A percentile compares a stretch with the other conserved stretches of the same genome.
Evolutionary conservation across 2,797 vertebrate species (phyloP).

Genomic region (Anableps anableps): DNA sequence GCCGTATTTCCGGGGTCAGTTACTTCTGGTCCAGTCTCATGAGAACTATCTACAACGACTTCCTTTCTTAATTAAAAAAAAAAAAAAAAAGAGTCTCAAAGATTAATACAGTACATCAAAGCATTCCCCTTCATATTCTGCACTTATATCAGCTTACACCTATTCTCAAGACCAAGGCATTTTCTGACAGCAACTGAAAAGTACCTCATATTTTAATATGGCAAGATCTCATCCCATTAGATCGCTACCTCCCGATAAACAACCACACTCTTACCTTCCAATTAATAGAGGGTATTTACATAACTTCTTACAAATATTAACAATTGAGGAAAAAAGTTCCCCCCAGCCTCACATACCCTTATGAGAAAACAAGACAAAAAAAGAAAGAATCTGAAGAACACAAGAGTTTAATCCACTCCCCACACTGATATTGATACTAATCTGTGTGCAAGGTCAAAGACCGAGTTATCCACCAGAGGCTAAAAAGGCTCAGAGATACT

Average conservation of each 20-base stretch:
- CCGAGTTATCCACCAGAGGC: conserved; percentile 79
- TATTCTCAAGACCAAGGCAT: background rate
- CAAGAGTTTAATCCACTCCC: conserved; percentile 67
- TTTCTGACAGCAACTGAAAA: background rate
- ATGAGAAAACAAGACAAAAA: conserved; percentile 58
- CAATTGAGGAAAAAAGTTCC: conserved; percentile 17
- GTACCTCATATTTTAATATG: background rate
- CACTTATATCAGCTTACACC: too few species aligned
- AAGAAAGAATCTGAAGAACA: conserved; percentile 55
- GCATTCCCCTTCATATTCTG: background rate
- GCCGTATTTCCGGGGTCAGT: too few species aligned
- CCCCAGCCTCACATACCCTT: conserved; percentile 48
- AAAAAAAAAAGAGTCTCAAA: background rate
- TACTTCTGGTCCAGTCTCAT: too few species aligned
- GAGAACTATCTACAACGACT: too few species aligned
- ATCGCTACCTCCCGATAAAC: background rate
- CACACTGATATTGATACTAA: conserved; percentile 83
- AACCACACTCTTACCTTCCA: conserved; percentile 6
- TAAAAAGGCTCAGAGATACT: conserved; percentile 70
- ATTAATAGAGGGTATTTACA: conserved; percentile 6
- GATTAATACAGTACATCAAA: background rate
- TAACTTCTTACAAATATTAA: conserved; percentile 1
- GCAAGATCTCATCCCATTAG: too few species aligned
- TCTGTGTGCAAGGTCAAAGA: conserved; percentile 85
- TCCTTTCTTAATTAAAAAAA: background rate